Base-by-base conservation (phyloP, 2,888 invertebrate species). In the Archaeoteleia sp. region DNA sequence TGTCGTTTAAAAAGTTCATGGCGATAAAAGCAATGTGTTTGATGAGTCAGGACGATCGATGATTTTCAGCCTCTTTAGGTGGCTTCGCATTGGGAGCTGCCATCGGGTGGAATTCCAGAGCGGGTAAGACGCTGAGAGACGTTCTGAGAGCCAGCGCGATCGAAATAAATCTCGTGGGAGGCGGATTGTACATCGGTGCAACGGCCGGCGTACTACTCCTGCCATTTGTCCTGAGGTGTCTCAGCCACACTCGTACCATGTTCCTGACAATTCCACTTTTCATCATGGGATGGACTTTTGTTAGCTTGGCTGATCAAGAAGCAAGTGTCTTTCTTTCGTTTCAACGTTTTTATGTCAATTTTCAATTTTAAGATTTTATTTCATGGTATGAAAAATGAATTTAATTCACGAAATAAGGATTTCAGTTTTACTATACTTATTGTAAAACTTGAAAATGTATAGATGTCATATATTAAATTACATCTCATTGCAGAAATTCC, bases 51-150 rank as follows among this genome's bases (percentile, higher is more conserved):
- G 7, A 42, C 7, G 1, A 40, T 34, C 14, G 23, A 13, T 54
- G 34, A 42, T 54, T 74, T 73, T 40, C 71, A 84, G 84, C 76
- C 1, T 83, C 82, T 2, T 71, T 80, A 10, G 77, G 79, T 23
- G 82, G 82, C 14, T 80, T 83, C 25, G 76, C 75, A 2, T 66
- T 82, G 2, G 84, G 83, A 5, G 77, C 79, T 1, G 76, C 79
- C 1, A 72, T 83, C 7, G 83, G 78, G 5, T 84, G 84, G 83
- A 81, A 79, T 67, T 83, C 84, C 2, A 77, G 74, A 13, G 78
- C 77, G 4, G 67, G 67, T 2, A 70, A 71, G 14, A 71, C 74
- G 1, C 37, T 84, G 32, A 76, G 69, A 37, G 72, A 77, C 34
- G 67, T 74, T 17, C 53, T 74, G 12, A 68, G 58, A 43, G 80